Conservation (phyloP, 2,888 invertebrate genomes). For the Prosapia bicincta region DNA sequence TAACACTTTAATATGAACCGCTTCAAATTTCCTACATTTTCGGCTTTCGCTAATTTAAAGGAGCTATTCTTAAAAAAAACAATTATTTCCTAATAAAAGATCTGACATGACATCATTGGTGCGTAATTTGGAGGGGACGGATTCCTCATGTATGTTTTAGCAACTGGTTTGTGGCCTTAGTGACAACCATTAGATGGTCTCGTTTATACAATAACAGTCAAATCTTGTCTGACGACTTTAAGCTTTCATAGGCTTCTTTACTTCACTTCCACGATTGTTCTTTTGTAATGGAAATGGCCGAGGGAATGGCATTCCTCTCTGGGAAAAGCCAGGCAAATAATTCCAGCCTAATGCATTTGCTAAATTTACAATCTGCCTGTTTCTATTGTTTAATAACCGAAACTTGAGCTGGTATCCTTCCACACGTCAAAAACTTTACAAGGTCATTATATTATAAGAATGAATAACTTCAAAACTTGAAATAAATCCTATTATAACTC, state of each 20-base stretch:
- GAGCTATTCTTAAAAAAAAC: neutral
- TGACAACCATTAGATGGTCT: neutral
- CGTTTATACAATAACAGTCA: constrained; percentile 2
- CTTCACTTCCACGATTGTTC: neutral
- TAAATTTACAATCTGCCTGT: too few species aligned
- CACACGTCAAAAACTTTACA: too few species aligned
- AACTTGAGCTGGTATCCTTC: too few species aligned
- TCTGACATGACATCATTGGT: neutral
- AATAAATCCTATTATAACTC: too few species aligned
- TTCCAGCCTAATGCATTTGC: neutral
- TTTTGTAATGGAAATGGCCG: neutral
- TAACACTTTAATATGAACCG: neutral
- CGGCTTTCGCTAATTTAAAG: neutral
- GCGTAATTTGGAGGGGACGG: neutral
- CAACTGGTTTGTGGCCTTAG: neutral
- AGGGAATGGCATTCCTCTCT: neutral
- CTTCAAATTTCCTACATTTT: neutral
- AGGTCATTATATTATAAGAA: too few species aligned
- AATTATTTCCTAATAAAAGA: neutral
- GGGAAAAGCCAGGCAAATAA: neutral
- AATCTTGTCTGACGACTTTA: neutral
- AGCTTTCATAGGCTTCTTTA: neutral
- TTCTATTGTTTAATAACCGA: too few species aligned
- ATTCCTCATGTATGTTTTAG: neutral
- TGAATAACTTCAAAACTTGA: too few species aligned